phyloP scores from a whole-genome alignment of 2,797 vertebrate genomes.

The Pseudochirops cupreus region DNA sequence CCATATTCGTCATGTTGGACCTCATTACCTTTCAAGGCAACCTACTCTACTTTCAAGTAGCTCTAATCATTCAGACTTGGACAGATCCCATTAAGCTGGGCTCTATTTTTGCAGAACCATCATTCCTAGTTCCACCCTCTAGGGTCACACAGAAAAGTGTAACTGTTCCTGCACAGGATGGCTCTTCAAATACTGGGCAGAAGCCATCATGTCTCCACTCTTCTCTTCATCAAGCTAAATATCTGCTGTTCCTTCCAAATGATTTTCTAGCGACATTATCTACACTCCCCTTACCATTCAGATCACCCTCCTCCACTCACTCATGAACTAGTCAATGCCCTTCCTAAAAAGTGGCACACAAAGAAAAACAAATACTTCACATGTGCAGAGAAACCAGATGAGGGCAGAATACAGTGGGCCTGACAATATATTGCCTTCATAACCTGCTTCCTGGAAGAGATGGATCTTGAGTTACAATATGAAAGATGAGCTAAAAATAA shows the following conservation, averaged over 20 bases:
- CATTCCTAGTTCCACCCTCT: not conserved
- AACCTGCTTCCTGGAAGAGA: not conserved
- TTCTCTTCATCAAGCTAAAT: not conserved
- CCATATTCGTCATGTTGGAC: not conserved
- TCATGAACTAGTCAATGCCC: not conserved
- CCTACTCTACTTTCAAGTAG: not conserved
- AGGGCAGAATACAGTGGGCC: not conserved
- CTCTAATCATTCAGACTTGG: not conserved
- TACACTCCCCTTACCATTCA: not conserved
- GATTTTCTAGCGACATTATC: not conserved
- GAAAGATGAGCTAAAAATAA: not conserved
- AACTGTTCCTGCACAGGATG: not conserved
- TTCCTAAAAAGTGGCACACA: not conserved
- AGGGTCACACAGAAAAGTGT: not conserved
- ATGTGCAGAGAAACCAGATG: not conserved
- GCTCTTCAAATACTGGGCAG: not conserved
- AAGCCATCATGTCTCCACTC: not conserved
- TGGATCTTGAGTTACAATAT: not conserved
- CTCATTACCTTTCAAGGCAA: not conserved
- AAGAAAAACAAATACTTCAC: not conserved
- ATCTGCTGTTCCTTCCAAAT: not conserved
- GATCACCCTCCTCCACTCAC: not conserved
- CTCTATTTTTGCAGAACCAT: not conserved
- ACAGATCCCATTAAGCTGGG: not conserved
- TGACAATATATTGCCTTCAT: not conserved